Evolutionary conservation across 2,888 invertebrate genomes (phyloP), one percentile per base, ranked within the genome.

Genomic region (Hirtodrosophila confusa): DNA sequence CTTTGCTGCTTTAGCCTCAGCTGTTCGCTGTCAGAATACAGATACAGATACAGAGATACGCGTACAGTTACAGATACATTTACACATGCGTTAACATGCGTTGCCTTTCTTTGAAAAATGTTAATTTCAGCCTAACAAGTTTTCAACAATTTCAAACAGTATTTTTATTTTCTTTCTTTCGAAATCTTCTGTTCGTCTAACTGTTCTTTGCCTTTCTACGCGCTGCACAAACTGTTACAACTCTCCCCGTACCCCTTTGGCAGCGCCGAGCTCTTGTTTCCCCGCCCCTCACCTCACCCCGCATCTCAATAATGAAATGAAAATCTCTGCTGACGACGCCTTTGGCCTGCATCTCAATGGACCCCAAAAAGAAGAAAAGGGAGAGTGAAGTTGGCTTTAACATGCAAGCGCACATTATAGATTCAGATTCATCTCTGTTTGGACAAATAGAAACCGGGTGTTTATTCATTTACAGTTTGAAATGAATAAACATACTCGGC

Each of bases 281-380:
- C 49, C 6, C 37, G 11, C 3, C 31, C 17, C n/a, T n/a, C 12
- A 29, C 9, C 31, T 8, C 36, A 7, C 23, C 17, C n/a, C 35
- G 12, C 61, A 24, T 23, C 43, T 43, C 58, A 67, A 84, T 72
- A 86, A 87, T 78, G 82, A 82, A 82, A 82, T 85, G 72, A 69
- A 82, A 82, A 87, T 67, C 57, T 62, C 43, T 58, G 41, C 63
- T 23, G 37, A 50, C 3, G 37, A 50, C 3, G 29, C 27, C 31
- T 9, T 31, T 7, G 31, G 31, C 31, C 31, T 24, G 31, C 40
- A 40, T 47, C 44, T 54, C 54, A 57, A 39, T 37, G 27, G 51
- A 41, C 53, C 23, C 35, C 35, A 58, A 73, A 55, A 56, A 45
- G 41, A 53, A 44, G 50, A 66, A 63, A 63, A 63, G 61, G 62